phyloP scores from a whole-genome alignment of 2,113 vertebrate genomes.

The Peromyscus californicus region DNA sequence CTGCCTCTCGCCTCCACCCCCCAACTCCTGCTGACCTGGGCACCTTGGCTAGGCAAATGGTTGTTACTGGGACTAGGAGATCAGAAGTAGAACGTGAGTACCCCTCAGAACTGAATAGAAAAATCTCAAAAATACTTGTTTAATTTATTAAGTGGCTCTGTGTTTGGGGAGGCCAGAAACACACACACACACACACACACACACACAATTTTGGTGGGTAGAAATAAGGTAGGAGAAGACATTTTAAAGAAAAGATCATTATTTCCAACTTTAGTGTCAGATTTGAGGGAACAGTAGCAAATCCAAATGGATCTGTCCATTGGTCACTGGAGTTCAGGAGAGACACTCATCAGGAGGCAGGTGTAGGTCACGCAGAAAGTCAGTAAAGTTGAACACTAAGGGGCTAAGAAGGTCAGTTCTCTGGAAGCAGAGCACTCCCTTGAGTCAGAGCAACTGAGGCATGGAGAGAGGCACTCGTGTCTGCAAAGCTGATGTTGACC shows the following conservation, averaged over 20 bases:
- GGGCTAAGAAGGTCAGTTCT: not conserved
- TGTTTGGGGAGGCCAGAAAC: not conserved
- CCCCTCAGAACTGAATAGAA: not conserved
- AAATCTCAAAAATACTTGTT: slow-evolving; percentile 24
- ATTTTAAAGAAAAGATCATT: slow-evolving; percentile 56
- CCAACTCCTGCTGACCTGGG: not conserved
- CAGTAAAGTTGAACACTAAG: not conserved
- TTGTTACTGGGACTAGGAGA: not conserved
- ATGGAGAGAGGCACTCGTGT: not conserved
- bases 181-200: not conserved
- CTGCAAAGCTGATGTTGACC: not conserved
- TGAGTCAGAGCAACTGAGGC: not conserved
- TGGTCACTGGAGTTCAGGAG: not conserved
- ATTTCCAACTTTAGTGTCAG: slow-evolving; percentile 2
- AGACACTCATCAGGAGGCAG: not conserved
- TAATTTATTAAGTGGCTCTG: not conserved
- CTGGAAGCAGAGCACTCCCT: not conserved
- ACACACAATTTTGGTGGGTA: not conserved
- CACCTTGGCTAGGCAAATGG: not conserved
- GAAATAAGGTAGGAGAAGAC: slow-evolving; percentile 14
- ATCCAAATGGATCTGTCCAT: not conserved
- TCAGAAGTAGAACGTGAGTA: not conserved
- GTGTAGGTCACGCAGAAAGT: not conserved
- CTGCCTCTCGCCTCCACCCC: not conserved
- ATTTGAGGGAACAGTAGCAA: not conserved